A percentile compares a stretch with the other conserved stretches of the same genome.
phyloP scores from a whole-genome alignment of 2,888 invertebrate species.

The Nudaria mundana region DNA sequence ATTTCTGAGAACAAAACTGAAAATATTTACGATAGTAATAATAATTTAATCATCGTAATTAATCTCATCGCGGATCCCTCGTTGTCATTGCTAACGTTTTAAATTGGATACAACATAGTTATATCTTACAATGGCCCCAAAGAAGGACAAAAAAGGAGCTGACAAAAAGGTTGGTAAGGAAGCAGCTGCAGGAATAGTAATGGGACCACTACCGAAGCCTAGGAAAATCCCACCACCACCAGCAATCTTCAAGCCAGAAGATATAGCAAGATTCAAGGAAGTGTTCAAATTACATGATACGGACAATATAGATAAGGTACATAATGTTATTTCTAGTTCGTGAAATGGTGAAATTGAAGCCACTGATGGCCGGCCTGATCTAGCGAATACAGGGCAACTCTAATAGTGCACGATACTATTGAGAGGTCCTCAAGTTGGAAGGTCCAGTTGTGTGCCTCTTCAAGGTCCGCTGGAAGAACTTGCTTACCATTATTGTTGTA shows the following conservation, averaged over 20 bases:
- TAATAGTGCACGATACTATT: too few species aligned
- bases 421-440: too few species aligned
- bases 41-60: conserved; percentile 8
- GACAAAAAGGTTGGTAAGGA: conserved; percentile 23
- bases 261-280: conserved; percentile 57
- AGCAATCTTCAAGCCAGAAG: conserved; percentile 58
- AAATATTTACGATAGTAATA: conserved; percentile 8
- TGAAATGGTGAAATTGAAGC: too few species aligned
- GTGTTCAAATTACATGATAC: conserved; percentile 60
- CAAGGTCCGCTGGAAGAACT: too few species aligned
- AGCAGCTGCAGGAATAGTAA: neutral
- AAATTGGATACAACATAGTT: neutral
- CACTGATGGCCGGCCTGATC: too few species aligned
- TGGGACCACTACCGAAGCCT: conserved; percentile 53
- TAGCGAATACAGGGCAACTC: too few species aligned
- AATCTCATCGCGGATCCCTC: neutral
- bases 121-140: conserved; percentile 45
- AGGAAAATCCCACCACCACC: conserved; percentile 70
- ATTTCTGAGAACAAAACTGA: neutral
- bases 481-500: too few species aligned
- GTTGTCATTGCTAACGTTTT: neutral
- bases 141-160: conserved; percentile 43
- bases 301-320: conserved; percentile 64
- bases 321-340: too few species aligned
- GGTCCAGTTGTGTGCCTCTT: too few species aligned